Percentiles rank a stretch among this genome's conserved stretches.
Conservation (phyloP, 1,140 invertebrate genomes). For the Marisa cornuarietis region DNA sequence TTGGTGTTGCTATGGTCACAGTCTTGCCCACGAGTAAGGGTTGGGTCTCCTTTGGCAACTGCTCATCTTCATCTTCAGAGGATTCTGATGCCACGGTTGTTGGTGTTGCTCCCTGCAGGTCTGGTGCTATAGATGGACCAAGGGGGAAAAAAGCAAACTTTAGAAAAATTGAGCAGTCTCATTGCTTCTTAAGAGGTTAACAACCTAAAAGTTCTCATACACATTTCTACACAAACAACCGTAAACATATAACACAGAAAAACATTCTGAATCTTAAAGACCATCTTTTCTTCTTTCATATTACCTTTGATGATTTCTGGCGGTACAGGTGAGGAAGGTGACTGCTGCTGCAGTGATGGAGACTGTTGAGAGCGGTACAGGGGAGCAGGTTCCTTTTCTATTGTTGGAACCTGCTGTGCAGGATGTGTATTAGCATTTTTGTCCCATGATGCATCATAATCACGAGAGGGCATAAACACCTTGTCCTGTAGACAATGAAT, state of each 20-base stretch:
- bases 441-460: conserved; percentile 40
- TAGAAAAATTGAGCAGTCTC: too few species aligned
- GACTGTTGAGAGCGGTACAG: not conserved
- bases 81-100: conserved; percentile 33
- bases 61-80: conserved; percentile 44
- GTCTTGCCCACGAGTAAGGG: conserved; percentile 48
- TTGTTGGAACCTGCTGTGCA: conserved; percentile 11
- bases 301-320: conserved; percentile 40
- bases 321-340: conserved; percentile 17
- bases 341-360: conserved; percentile 2
- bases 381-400: conserved; percentile 8
- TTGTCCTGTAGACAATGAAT: conserved; percentile 33
- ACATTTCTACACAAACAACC: too few species aligned
- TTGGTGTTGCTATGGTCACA: conserved; percentile 40
- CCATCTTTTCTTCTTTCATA: not conserved
- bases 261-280: too few species aligned
- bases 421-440: conserved; percentile 24
- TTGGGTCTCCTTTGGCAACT: conserved; percentile 49
- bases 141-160: too few species aligned
- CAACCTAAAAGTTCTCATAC: too few species aligned
- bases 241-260: too few species aligned
- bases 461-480: conserved; percentile 45
- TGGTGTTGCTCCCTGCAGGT: conserved; percentile 48
- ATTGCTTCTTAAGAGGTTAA: too few species aligned
- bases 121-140: conserved; percentile 45